phyloP scores from a whole-genome alignment of 64 coral and sea anemone genomes.

The Pocillopora verrucosa region DNA sequence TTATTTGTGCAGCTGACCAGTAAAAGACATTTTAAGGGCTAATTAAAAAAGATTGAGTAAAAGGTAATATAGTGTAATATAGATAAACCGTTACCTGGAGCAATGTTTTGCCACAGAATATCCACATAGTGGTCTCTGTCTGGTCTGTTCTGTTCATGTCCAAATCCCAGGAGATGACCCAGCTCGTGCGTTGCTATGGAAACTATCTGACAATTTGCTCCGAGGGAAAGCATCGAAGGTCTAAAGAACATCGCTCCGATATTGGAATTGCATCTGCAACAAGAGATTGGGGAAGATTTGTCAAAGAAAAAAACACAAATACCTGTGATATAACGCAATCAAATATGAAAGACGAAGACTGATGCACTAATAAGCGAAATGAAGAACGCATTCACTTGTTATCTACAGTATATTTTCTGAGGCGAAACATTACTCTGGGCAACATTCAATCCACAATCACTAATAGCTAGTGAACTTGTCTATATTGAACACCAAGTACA shows the following conservation, averaged over 20 bases:
- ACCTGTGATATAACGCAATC: background rate
- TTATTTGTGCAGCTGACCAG: too few relatives aligned
- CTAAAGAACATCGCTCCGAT: background rate
- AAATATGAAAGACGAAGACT: background rate
- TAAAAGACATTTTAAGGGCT: too few relatives aligned
- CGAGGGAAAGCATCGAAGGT: constrained; percentile 10
- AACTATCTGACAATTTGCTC: background rate
- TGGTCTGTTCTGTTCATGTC: constrained; percentile 26
- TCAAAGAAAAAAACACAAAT: background rate
- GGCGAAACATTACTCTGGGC: too few relatives aligned
- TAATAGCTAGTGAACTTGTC: too few relatives aligned
- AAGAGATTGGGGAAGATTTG: background rate
- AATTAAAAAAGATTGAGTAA: too few relatives aligned
- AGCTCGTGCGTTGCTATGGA: constrained; percentile 14
- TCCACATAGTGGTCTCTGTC: constrained; percentile 32
- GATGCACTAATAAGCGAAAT: too few relatives aligned
- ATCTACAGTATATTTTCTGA: too few relatives aligned
- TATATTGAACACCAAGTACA: too few relatives aligned
- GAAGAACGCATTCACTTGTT: too few relatives aligned
- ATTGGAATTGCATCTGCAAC: constrained; percentile 27
- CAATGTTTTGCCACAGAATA: constrained; percentile 20
- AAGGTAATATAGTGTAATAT: background rate
- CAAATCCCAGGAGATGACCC: constrained; percentile 24
- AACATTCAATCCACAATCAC: too few relatives aligned
- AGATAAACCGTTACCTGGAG: background rate